These are phyloP conservation scores for Hippotragus niger DNA, from an alignment of 2,113 vertebrate genomes.

Conservation along the genomic window DNA sequence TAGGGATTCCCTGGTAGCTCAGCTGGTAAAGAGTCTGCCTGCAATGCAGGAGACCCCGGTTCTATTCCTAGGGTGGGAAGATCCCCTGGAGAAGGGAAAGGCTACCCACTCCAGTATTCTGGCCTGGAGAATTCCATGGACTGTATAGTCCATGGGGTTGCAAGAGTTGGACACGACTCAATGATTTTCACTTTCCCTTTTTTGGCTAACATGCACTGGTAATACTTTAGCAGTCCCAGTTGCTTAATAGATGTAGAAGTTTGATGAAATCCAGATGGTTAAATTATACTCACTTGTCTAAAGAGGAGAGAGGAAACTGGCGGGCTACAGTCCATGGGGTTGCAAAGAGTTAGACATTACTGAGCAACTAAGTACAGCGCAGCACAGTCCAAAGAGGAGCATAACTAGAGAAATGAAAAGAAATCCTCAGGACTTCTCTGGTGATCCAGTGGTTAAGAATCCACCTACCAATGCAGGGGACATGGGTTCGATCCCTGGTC, in stretches of 20 bases:
- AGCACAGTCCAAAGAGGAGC: neutral
- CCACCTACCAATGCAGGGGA: neutral
- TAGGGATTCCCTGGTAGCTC: neutral
- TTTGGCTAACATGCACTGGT: neutral
- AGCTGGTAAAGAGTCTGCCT: neutral
- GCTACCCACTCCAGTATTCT: neutral
- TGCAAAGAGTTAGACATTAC: neutral
- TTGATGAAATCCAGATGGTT: slow-evolving; percentile 4
- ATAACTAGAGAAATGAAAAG: neutral
- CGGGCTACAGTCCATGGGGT: neutral
- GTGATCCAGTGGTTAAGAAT: neutral
- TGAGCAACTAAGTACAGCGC: neutral
- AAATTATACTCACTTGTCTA: slow-evolving; percentile 13
- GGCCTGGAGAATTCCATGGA: neutral
- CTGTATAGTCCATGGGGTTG: neutral
- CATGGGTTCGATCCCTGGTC: neutral
- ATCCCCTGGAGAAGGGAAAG: neutral
- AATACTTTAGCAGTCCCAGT: neutral
- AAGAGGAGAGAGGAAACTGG: neutral
- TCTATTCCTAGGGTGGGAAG: neutral
- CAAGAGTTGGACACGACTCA: neutral
- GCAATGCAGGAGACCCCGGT: neutral
- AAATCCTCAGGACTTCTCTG: neutral
- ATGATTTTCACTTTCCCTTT: neutral
- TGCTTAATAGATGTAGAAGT: neutral